Evolutionary conservation across 1,140 invertebrate genomes (phyloP), one percentile per base, ranked within the genome.

Genomic region (Chionoecetes opilio): DNA sequence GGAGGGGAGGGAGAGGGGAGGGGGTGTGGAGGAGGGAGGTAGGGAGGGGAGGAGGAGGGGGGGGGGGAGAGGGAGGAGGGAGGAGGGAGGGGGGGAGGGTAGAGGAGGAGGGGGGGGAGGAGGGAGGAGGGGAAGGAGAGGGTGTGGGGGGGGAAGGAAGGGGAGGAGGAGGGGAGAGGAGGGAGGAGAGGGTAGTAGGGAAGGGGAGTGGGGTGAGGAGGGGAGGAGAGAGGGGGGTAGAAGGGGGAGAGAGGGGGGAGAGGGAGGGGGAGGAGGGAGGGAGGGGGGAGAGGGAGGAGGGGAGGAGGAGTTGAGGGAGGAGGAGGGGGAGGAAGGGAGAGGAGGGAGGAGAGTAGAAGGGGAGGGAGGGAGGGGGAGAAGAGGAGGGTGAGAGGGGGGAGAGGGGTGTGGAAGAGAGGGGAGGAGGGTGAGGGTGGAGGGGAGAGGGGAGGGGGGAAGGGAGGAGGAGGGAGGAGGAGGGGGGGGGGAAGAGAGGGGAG

Each of bases 311-410:
- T 0, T 0, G 6, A 1, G 21, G n/a, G 2, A n/a, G 8, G 8
- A 75, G 8, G 21, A n/a, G 8, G 8, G 6, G 21, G n/a, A n/a
- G 6, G 8, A 75, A 8, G 0, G 8, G 8, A n/a, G 21, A 21
- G n/a, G 1, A 2, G 8, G 2, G 63, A n/a, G 1, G 8, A n/a
- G n/a, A n/a, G 0, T 0, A 8, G n/a, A n/a, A n/a, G 1, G n/a
- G 8, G 5, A 75, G 21, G 6, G 21, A 75, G 8, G 21, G 0
- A n/a, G 8, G 26, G 9, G 21, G n/a, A 75, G 63, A 75, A 21
- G 6, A 26, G 21, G n/a, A 75, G 21, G 6, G 63, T 6, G n/a
- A 75, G 63, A 75, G 21, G 21, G n/a, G n/a, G 63, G n/a, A 21
- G 21, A 26, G n/a, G 26, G 2, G 21, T n/a, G 8, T 21, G 63